Evolutionary conservation across 2,888 invertebrate genomes (phyloP).

Genomic region (Watsonalla cultraria): DNA sequence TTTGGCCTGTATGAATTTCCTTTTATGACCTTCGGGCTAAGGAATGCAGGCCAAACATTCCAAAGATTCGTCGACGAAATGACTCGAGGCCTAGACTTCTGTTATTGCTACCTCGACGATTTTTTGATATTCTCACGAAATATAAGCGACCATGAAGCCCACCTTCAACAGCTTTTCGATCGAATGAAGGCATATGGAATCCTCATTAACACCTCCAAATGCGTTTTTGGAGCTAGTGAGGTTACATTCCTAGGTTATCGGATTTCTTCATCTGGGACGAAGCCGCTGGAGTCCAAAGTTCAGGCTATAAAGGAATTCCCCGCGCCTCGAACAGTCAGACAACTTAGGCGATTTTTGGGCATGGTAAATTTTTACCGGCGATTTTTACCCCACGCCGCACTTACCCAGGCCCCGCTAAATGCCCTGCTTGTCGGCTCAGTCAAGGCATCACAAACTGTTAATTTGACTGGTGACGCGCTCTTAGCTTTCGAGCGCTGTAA

Average conservation of each 20-base stretch:
- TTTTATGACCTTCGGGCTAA: too few species aligned
- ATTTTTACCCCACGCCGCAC: too few species aligned
- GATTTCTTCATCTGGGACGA: constrained; percentile 23
- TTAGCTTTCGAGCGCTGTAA: too few species aligned
- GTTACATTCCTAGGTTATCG: constrained; percentile 23
- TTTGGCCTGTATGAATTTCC: too few species aligned
- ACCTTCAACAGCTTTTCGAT: constrained; percentile 20
- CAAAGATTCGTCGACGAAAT: constrained; percentile 42
- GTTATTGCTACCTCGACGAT: constrained; percentile 37
- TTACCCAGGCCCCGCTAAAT: too few species aligned
- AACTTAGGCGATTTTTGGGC: constrained; percentile 5
- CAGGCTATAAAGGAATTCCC: neutral
- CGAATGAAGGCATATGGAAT: constrained; percentile 17
- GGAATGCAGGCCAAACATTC: too few species aligned
- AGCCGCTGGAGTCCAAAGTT: constrained; percentile 14
- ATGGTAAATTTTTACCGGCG: too few species aligned
- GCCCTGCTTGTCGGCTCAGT: neutral
- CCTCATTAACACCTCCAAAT: constrained; percentile 21
- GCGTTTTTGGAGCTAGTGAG: constrained; percentile 18
- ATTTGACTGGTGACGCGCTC: too few species aligned
- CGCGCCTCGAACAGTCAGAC: constrained; percentile 1
- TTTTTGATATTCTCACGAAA: constrained; percentile 26
- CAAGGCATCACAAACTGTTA: too few species aligned
- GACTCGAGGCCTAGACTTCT: constrained; percentile 15
- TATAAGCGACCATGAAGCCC: constrained; percentile 10